Evolutionary conservation across 2,113 vertebrate genomes (phyloP), one percentile per base, ranked within the genome.

Genomic region (Alligator mississippiensis): DNA sequence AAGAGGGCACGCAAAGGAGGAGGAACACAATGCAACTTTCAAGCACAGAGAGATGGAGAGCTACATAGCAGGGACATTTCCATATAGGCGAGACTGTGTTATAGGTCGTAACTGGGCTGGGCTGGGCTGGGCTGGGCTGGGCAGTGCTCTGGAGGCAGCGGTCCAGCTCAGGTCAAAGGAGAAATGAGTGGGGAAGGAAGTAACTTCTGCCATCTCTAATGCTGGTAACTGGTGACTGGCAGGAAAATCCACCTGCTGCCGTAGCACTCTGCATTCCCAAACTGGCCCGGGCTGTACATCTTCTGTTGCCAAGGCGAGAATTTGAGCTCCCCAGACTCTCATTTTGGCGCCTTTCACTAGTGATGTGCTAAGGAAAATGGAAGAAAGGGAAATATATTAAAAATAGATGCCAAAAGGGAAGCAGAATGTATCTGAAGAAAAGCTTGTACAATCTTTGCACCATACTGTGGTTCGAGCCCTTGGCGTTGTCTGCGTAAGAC

Each of bases 341-440:
- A 38, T 72, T 72, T 72, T 92, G 81, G 84, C 79, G 78, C 80
- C 78, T 63, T 25, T 91, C 25, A 82, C 34, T 17, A 88, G 34
- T 1, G 1, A 16, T 87, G 84, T 85, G 88, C 59, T 92, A 89
- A 66, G 64, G 10, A 13, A 64, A n/a, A 66, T 57, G 59, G 63
- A 10, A 57, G 11, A 72, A 12, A n/a, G 25, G 4, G 3, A 88
- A 77, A 92, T 76, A n/a, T 14, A 92, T 91, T 91, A 80, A 91
- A 94, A 82, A 91, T 78, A 28, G 18, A 93, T 92, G 66, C 84
- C 54, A 12, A 79, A 30, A 80, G 62, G 72, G 90, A 16, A 94
- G 54, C 28, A 47, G 0, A 1, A 28, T 62, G 64, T 79, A 92
- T 58, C 13, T 72, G 4, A 54, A 93, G 60, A 81, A 88, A 90